Evolutionary conservation across 2,797 vertebrate genomes (phyloP).

Genomic region (Hippocampus kuda): DNA sequence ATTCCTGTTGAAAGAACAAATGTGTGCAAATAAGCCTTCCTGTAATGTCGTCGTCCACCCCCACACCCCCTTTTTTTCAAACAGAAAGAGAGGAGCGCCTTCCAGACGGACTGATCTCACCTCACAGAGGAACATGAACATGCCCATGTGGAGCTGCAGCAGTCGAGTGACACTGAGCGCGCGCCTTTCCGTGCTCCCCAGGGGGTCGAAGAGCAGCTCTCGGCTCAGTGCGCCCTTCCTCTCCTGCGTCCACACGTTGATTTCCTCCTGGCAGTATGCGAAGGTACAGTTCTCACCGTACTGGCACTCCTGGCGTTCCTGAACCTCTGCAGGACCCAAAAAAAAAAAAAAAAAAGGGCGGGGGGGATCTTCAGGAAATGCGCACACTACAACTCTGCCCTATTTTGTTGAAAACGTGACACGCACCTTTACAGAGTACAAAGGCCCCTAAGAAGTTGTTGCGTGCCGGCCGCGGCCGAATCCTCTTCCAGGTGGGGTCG

Average conservation of each 20-base stretch:
- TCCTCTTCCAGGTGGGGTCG: slow-evolving; percentile 89
- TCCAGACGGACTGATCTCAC: slow-evolving; percentile 33
- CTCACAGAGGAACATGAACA: slow-evolving; percentile 85
- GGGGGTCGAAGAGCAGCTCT: slow-evolving; percentile 86
- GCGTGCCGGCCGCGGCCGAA: slow-evolving; percentile 86
- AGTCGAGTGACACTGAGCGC: slow-evolving; percentile 73
- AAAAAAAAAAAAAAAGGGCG: neutral
- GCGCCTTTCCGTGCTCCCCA: slow-evolving; percentile 71
- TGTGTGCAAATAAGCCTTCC: slow-evolving; percentile 2
- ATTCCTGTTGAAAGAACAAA: slow-evolving; percentile 72
- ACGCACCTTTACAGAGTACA: slow-evolving; percentile 91
- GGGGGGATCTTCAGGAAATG: neutral
- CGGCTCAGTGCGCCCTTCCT: slow-evolving; percentile 93
- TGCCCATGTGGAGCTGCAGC: slow-evolving; percentile 78
- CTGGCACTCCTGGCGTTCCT: slow-evolving; percentile 97
- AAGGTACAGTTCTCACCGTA: slow-evolving; percentile 99
- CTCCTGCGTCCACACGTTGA: slow-evolving; percentile 98
- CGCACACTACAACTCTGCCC: no score
- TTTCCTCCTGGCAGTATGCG: slow-evolving; percentile 98
- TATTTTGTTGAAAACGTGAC: neutral
- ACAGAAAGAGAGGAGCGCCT: neutral
- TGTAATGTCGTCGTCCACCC: neutral
- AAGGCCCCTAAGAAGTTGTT: slow-evolving; percentile 96
- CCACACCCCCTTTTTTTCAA: no score
- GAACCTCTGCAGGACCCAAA: slow-evolving; percentile 76